Conservation (phyloP, 2,113 vertebrate genomes). For the Bostrychus sinensis region DNA sequence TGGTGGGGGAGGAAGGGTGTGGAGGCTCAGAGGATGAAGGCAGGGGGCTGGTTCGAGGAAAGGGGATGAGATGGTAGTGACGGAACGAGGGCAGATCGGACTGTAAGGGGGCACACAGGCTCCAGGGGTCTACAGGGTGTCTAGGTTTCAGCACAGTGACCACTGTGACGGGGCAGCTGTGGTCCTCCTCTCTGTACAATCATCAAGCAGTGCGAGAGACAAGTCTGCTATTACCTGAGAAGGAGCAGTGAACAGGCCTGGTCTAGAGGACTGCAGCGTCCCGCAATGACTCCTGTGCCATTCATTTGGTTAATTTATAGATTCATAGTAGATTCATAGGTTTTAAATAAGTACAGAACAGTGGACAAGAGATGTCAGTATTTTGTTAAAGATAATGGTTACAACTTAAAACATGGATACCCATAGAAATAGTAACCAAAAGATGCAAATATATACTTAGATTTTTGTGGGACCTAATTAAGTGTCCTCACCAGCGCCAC, state of each 20-base stretch:
- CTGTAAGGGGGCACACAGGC: constrained; percentile 74
- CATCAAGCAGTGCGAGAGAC: constrained; percentile 17
- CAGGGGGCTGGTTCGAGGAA: constrained; percentile 47
- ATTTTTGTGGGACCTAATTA: not conserved
- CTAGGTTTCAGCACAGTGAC: constrained; percentile 73
- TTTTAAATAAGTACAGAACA: constrained; percentile 12
- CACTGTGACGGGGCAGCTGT: constrained; percentile 44
- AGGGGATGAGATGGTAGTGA: constrained; percentile 67
- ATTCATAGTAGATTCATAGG: not conserved
- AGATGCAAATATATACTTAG: not conserved
- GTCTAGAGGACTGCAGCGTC: not conserved
- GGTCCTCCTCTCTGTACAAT: constrained; percentile 31
- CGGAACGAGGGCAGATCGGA: constrained; percentile 58
- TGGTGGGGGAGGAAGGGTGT: constrained; percentile 73
- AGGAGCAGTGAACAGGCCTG: constrained; percentile 18
- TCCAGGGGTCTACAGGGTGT: constrained; percentile 84
- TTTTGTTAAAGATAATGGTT: not conserved
- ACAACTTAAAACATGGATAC: no score
- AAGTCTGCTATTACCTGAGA: constrained; percentile 29
- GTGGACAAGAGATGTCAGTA: not conserved
- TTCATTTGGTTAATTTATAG: not conserved
- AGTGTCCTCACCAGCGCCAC: not conserved
- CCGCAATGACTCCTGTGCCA: constrained; percentile 9
- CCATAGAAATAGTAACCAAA: no score
- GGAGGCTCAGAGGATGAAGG: constrained; percentile 58